Evolutionary conservation across 2,113 vertebrate genomes (phyloP), one percentile per base, ranked within the genome.

Genomic region (Grammomys dolichurus): DNA sequence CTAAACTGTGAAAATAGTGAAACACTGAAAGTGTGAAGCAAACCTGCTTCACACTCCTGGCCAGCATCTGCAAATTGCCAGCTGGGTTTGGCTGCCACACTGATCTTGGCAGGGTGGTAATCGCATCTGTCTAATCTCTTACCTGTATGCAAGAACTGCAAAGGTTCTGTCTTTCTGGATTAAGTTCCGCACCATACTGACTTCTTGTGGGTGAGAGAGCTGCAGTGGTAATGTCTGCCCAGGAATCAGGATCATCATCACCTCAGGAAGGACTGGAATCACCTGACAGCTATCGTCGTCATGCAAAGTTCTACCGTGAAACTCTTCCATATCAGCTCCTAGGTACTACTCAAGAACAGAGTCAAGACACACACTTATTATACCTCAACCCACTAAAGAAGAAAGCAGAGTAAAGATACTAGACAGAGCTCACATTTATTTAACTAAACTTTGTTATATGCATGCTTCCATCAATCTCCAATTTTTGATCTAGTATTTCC

Each of bases 271-370:
- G 92, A 99, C 99, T 0, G 99, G 99, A 63, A 99, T 99, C 92
- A 98, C 98, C 98, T 99, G 99, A 95, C 99, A 99, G 98, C 99
- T 99, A 98, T 99, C 99, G 0, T 99, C 99, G 3, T 99, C 99
- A 0, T 99, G 99, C 91, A 99, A 97, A 0, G 99, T 99, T 16
- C 99, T 98, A 0, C 99, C 99, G 1, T 99, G 99, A 95, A 99
- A 99, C 98, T 99, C 99, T 96, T 99, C 99, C 99, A 99, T 99
- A 95, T 99, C 99, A 9, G 99, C 98, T 4, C 99, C 99, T 97
- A 99, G 98, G 95, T 99, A 99, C 99, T 99, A 97, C 11, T 22
- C 40, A 31, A 17, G 36, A 43, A 77, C 54, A 19, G 36, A 54
- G 46, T 48, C 82, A 81, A 4, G 2, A 63, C 5, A 10, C 28